phyloP scores from a whole-genome alignment of 2,888 invertebrate species.

The Apodemia duryi region DNA sequence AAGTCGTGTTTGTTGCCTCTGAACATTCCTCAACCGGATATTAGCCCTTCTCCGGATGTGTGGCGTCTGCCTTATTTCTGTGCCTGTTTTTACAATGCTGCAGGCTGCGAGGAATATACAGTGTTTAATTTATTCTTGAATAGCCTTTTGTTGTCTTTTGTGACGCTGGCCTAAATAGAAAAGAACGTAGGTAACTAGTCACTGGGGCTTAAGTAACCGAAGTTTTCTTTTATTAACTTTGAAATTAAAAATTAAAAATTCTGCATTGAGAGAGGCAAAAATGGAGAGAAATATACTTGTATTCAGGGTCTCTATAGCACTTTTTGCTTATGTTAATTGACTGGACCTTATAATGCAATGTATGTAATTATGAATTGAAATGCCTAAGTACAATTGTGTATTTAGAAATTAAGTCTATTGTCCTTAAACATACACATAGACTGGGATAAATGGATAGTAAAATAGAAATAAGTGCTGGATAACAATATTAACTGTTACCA shows the following conservation, averaged over 20 bases:
- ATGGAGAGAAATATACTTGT: too few species aligned
- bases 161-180: slow-evolving; percentile 24
- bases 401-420: too few species aligned
- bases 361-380: too few species aligned
- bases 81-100: slow-evolving; percentile 24
- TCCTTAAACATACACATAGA: too few species aligned
- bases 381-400: too few species aligned
- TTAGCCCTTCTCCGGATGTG: slow-evolving; percentile 65
- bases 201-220: slow-evolving; percentile 7
- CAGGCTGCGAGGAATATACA: slow-evolving; percentile 6
- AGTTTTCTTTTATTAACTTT: neutral
- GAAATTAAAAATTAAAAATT: neutral
- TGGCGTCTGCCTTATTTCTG: slow-evolving; percentile 40
- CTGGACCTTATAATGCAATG: too few species aligned
- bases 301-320: too few species aligned
- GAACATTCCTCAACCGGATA: slow-evolving; percentile 66
- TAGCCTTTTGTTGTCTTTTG: slow-evolving; percentile 23
- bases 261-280: too few species aligned
- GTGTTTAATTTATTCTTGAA: slow-evolving; percentile 27
- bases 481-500: slow-evolving; percentile 11
- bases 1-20: slow-evolving; percentile 61
- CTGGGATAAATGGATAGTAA: neutral
- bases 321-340: too few species aligned
- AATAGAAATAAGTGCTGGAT: slow-evolving; percentile 6
- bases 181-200: slow-evolving; percentile 21